Percentiles rank a stretch among this genome's conserved stretches.
These are phyloP conservation scores for Euzophera pinguis DNA, from an alignment of 2,888 invertebrate genomes.

Conservation along the genomic window DNA sequence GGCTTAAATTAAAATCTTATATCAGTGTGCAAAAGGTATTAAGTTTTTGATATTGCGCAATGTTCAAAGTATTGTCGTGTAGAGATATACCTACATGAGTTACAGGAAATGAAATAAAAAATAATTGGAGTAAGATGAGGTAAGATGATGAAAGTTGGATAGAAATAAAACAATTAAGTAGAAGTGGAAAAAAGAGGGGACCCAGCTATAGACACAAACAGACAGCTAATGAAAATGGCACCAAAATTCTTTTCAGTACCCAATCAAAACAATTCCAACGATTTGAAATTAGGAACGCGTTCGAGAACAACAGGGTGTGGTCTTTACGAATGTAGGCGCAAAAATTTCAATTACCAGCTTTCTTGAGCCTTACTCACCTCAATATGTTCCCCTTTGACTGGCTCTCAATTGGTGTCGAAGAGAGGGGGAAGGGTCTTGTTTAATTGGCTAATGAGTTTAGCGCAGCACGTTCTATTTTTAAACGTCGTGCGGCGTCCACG, in stretches of 20 bases:
- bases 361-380: conserved; percentile 30
- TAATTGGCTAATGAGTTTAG: conserved; percentile 41
- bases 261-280: conserved; percentile 41
- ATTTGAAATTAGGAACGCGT: conserved; percentile 47
- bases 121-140: too few species aligned
- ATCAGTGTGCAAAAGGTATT: too few species aligned
- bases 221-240: too few species aligned
- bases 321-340: conserved; percentile 32
- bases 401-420: conserved; percentile 16
- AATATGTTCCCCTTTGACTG: conserved; percentile 19
- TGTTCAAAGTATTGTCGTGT: not conserved
- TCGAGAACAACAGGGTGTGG: conserved; percentile 58
- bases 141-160: too few species aligned
- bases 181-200: too few species aligned
- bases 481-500: conserved; percentile 55
- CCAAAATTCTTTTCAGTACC: conserved; percentile 20
- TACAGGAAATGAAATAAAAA: too few species aligned
- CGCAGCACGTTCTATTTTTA: conserved; percentile 61
- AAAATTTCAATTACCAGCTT: conserved; percentile 27
- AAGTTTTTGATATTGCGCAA: not conserved
- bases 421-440: conserved; percentile 33
- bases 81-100: too few species aligned
- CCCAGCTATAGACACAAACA: too few species aligned
- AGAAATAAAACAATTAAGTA: too few species aligned
- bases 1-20: too few species aligned